Conservation (phyloP, 2,113 vertebrate genomes). For the Epinephelus cyanopodus region DNA sequence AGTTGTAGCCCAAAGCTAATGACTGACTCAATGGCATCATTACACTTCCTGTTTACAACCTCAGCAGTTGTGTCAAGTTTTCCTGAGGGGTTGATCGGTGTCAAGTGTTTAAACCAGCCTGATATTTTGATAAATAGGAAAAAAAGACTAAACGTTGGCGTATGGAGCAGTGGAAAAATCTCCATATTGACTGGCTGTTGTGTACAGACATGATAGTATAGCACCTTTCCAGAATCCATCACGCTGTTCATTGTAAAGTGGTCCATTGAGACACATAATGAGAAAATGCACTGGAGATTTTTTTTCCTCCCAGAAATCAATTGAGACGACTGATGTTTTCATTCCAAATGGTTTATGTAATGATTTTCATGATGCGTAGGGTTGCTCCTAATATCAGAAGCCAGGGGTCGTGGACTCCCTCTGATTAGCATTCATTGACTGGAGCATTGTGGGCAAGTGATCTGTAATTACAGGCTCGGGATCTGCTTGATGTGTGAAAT, state of each 20-base stretch:
- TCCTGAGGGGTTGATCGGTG: not conserved
- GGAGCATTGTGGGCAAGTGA: conserved; percentile 52
- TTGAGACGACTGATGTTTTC: conserved; percentile 55
- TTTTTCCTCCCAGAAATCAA: conserved; percentile 51
- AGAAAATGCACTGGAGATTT: conserved; percentile 39
- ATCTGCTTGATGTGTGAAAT: conserved; percentile 56
- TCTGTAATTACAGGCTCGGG: conserved; percentile 57
- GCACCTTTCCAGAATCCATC: conserved; percentile 43
- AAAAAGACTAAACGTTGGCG: not conserved
- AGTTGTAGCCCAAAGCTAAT: not conserved
- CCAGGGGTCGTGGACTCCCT: conserved; percentile 43
- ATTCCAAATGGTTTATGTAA: conserved; percentile 37
- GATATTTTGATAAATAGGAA: not conserved
- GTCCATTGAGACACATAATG: conserved; percentile 36
- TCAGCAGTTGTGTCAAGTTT: not conserved
- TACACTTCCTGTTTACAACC: not conserved
- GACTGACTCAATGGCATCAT: not conserved
- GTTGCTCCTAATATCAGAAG: conserved; percentile 47
- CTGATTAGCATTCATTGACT: conserved; percentile 68
- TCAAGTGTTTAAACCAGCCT: not conserved
- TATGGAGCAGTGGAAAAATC: conserved; percentile 2
- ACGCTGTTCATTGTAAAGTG: conserved; percentile 23
- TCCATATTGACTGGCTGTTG: conserved; percentile 26
- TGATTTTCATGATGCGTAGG: conserved; percentile 44
- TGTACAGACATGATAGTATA: conserved; percentile 18